phyloP scores from a whole-genome alignment of 1,140 invertebrate species.

The Polypedilum vanderplanki region DNA sequence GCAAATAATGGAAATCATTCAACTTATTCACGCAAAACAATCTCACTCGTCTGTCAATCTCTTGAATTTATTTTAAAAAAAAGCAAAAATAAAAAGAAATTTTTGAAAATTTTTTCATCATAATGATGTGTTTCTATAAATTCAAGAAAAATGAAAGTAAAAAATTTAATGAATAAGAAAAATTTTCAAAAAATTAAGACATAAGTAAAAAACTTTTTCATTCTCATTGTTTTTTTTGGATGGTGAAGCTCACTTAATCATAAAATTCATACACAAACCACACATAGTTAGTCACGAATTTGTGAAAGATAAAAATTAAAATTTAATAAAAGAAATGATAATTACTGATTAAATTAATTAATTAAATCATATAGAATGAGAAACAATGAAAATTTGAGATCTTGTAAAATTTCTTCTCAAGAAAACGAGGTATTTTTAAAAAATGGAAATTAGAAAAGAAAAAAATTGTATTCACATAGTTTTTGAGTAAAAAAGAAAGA shows the following conservation, averaged over 20 bases:
- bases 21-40: too few species aligned
- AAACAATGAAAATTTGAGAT: neutral
- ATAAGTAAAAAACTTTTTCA: neutral
- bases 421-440: conserved; percentile 19
- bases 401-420: neutral
- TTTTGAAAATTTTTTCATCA: conserved; percentile 6
- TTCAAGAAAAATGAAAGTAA: neutral
- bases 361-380: too few species aligned
- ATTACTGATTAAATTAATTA: too few species aligned
- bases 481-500: neutral
- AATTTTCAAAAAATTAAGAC: too few species aligned
- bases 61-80: neutral
- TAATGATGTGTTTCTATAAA: conserved; percentile 13
- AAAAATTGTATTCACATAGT: neutral
- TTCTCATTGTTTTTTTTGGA: neutral
- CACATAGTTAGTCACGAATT: conserved; percentile 2
- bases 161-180: neutral
- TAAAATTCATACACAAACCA: neutral
- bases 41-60: too few species aligned
- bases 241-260: neutral
- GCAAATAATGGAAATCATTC: too few species aligned
- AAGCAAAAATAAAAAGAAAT: conserved; percentile 6
- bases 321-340: too few species aligned
- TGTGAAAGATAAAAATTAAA: neutral
- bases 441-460: neutral